Evolutionary conservation across 1,140 invertebrate species (phyloP), one percentile per base, ranked within the genome.

Genomic region (Euwallacea fornicatus): DNA sequence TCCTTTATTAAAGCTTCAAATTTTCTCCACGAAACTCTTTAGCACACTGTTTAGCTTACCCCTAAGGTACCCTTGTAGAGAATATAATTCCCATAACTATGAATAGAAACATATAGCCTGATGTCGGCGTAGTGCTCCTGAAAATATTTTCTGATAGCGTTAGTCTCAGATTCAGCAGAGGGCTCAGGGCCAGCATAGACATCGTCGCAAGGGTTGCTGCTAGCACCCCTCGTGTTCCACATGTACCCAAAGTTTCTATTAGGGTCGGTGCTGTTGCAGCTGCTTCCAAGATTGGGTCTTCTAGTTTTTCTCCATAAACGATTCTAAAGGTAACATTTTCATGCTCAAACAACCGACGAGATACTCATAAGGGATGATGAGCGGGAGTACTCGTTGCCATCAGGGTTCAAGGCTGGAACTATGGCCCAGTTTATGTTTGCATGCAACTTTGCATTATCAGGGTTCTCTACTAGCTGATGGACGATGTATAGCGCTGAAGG

Each of bases 61-160:
- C 91, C 88, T 89, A 93, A n/a, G 91, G 91, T n/a, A n/a, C n/a
- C n/a, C n/a, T n/a, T n/a, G 75, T 91, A 90, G 6, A 93, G 76
- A 65, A 91, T 78, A 76, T 88, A 88, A 74, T 88, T 85, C 46
- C 88, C 89, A 76, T 84, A 89, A 44, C 88, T 88, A 73, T 93
- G 92, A 8, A 93, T 76, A 0, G 89, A 88, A 21, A 93, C 79
- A 75, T 92, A 93, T 61, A 90, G 81, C 43, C 86, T 82, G 8
- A 89, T 82, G 6, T 84, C 81, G 10, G 81, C 15, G 7, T 11
- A 78, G 8, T 83, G 77, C 0, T 76, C 66, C 41, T 81, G 64
- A 6, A 87, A 73, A 55, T 85, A 88, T 9, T 86, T 77, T 10
- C 86, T 83, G 1, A 93, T 78, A 0, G 87, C 82, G 16, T 80